A percentile compares a stretch with the other conserved stretches of the same genome.
These are phyloP conservation scores for Tragelaphus buxtoni DNA, from an alignment of 2,113 vertebrate species.

Conservation along the genomic window DNA sequence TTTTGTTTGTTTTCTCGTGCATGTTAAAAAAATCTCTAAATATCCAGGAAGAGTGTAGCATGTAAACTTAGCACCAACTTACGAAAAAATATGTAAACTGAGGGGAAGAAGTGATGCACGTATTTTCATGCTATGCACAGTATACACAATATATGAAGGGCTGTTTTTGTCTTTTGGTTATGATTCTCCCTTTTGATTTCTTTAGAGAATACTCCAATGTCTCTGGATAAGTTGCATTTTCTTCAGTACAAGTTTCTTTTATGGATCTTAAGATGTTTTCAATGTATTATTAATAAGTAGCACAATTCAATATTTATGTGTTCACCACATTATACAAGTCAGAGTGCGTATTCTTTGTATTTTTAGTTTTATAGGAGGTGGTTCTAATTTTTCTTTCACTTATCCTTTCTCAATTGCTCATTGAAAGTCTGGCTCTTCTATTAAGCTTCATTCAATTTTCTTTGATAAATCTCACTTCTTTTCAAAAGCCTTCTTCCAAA, in stretches of 20 bases:
- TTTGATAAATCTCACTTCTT: constrained; percentile 24
- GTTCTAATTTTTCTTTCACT: constrained; percentile 48
- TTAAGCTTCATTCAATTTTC: constrained; percentile 32
- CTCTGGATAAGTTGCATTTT: constrained; percentile 38
- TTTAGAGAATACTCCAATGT: neutral
- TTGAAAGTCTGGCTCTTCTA: neutral
- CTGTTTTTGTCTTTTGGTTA: neutral
- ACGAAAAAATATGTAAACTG: neutral
- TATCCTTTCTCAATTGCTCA: neutral
- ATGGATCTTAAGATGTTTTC: constrained; percentile 43
- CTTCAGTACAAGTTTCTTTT: constrained; percentile 6
- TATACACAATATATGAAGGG: neutral
- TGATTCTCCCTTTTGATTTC: neutral
- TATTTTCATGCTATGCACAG: neutral
- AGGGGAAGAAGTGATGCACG: neutral
- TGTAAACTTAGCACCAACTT: neutral
- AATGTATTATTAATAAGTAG: constrained; percentile 62
- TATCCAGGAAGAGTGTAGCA: neutral
- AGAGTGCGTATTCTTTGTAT: constrained; percentile 21
- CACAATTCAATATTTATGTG: constrained; percentile 56
- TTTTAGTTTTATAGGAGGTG: constrained; percentile 33
- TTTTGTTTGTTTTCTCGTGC: neutral
- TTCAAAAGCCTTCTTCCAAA: neutral
- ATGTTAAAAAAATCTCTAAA: neutral
- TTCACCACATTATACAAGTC: constrained; percentile 6